phyloP scores from a whole-genome alignment of 1,140 invertebrate species.

The Radopholus similis region DNA sequence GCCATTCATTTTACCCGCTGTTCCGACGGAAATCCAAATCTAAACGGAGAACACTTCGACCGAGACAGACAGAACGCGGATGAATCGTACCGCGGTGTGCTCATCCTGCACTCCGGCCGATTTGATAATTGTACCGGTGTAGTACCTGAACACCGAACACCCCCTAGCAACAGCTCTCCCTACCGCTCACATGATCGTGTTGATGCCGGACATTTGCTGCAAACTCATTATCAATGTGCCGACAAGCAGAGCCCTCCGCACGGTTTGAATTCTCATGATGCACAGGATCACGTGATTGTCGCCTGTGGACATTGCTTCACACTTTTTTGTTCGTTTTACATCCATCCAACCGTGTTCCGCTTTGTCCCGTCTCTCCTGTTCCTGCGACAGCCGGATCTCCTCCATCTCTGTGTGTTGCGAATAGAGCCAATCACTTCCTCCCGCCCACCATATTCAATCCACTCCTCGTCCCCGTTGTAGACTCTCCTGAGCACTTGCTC shows the following conservation, averaged over 20 bases:
- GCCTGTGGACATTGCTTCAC: too few species aligned
- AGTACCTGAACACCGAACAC: conserved; percentile 67
- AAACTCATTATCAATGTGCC: conserved; percentile 67
- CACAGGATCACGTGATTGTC: conserved; percentile 60
- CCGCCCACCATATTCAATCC: conserved; percentile 38
- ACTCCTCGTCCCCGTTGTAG: conserved; percentile 51
- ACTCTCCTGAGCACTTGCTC: conserved; percentile 60
- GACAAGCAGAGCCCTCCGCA: conserved; percentile 65
- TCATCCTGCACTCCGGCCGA: conserved; percentile 65
- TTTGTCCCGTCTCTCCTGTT: conserved; percentile 43
- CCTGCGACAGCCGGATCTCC: conserved; percentile 41
- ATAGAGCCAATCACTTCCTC: too few species aligned
- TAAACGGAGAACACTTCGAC: neutral
- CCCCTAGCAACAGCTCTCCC: conserved; percentile 10
- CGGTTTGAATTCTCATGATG: conserved; percentile 62
- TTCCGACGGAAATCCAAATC: conserved; percentile 68
- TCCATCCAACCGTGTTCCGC: conserved; percentile 22
- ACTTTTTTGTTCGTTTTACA: too few species aligned
- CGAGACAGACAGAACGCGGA: too few species aligned
- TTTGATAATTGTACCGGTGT: conserved; percentile 68
- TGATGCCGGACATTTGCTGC: conserved; percentile 69
- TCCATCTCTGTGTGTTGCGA: too few species aligned
- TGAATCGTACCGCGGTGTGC: neutral
- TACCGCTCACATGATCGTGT: conserved; percentile 68
- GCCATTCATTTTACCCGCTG: too few species aligned